Evolutionary conservation across 2,113 vertebrate species (phyloP).

Genomic region (Pristiophorus japonicus): DNA sequence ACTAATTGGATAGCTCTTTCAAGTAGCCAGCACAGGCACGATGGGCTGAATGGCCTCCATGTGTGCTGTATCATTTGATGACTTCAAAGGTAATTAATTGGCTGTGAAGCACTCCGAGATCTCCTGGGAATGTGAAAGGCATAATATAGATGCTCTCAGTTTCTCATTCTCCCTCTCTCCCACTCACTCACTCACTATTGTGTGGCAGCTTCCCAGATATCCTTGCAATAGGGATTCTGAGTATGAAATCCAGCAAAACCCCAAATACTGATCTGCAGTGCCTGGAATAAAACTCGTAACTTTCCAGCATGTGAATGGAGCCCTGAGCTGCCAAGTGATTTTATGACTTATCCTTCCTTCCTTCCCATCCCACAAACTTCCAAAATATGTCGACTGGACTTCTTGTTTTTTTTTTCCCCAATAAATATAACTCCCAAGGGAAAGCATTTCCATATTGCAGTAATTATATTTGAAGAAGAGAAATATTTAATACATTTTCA

Average conservation of each 20-base stretch:
- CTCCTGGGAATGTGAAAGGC: background rate
- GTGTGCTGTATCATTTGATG: no score
- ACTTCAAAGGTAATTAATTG: background rate
- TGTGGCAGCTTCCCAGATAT: background rate
- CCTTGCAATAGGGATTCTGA: background rate
- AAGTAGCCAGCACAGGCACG: no score
- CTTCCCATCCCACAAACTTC: conserved; percentile 3
- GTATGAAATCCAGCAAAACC: background rate
- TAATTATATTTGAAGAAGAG: background rate
- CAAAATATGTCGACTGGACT: background rate
- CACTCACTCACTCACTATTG: background rate
- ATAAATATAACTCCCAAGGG: background rate
- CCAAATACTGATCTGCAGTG: background rate
- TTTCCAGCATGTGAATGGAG: background rate
- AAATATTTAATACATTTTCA: background rate
- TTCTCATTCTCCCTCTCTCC: background rate
- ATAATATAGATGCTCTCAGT: background rate
- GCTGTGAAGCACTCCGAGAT: background rate
- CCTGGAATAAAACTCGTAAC: background rate
- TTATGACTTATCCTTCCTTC: background rate
- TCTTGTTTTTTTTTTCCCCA: background rate
- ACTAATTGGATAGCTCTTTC: no score
- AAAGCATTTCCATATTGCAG: background rate
- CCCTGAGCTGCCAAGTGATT: background rate
- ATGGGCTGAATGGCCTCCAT: no score